Base-by-base conservation (phyloP, 2,797 vertebrate species). In the Sebastes nivosus region DNA sequence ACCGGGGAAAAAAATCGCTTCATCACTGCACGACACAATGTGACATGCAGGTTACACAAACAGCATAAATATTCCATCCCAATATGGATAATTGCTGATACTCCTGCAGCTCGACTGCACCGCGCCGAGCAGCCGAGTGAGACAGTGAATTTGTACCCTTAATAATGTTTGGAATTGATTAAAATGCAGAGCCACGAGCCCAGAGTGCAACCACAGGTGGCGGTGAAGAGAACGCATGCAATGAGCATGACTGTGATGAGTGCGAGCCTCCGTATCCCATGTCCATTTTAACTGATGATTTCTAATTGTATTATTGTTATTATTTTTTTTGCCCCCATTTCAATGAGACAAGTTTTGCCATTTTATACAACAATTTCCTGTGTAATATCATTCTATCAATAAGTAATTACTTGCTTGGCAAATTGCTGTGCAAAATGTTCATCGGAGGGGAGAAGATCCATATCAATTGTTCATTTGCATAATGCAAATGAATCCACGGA, bases 381-480 rank as follows among this genome's bases (percentile, higher is more conserved):
- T 79, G 82, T 93, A 89, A 94, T 92, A 92, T 93, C 83, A 87
- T 88, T 92, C 81, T 93, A 92, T 95, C 95, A 94, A 95, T 95
- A 96, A 94, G 91, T 93, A 95, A 96, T 96, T 94, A 95, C 92
- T 89, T 88, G 90, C 90, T 83, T 85, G 84, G 89, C 85, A 94
- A 93, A 94, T 94, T 92, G 86, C 89, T 86, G 84, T 85, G 85
- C 80, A 84, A 90, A 93, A 93, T 93, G 92, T 90, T 93, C 91
- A 92, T 86, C 77, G 80, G 88, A 84, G 89, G 78, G 84, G 77
- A 88, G 86, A 89, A 88, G 91, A 94, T 94, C 88, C 87, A 92
- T 91, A 94, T 95, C 92, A 83, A 85, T 86, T 80, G 82, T 82
- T 87, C 20, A 91, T 95, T 94, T 93, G 81, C 93, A 95, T 94